Conservation (phyloP, 2,888 invertebrate genomes). For the Conomelus anceps region DNA sequence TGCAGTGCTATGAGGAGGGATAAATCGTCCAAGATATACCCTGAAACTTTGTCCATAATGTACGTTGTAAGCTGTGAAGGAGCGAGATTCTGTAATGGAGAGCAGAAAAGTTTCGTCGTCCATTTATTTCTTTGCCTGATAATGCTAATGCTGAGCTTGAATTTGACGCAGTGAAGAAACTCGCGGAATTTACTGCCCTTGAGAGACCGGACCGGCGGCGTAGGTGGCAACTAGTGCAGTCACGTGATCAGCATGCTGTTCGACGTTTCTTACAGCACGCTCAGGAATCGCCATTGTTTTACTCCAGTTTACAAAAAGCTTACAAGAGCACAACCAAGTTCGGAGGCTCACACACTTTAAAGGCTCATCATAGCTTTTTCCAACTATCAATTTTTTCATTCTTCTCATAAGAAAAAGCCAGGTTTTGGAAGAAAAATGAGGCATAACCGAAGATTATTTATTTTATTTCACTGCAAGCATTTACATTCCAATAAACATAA, state of each 20-base stretch:
- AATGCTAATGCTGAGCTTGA: neutral
- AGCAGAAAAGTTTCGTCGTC: neutral
- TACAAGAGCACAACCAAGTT: neutral
- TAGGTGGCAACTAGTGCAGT: neutral
- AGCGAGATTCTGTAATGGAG: neutral
- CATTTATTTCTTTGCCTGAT: neutral
- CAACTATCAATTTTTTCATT: too few relatives aligned
- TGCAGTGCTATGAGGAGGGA: neutral
- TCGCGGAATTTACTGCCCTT: neutral
- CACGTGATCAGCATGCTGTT: neutral
- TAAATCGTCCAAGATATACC: neutral
- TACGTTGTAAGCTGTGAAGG: neutral
- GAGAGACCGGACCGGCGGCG: neutral
- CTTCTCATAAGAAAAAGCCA: too few relatives aligned
- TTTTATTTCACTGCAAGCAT: too few relatives aligned
- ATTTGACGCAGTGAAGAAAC: neutral
- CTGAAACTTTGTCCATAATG: neutral
- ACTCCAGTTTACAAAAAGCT: neutral
- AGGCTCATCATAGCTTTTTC: too few relatives aligned
- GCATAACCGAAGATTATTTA: too few relatives aligned
- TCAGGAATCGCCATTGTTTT: neutral
- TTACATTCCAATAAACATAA: too few relatives aligned
- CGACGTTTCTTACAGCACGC: neutral
- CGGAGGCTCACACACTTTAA: too few relatives aligned
- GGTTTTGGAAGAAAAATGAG: too few relatives aligned